Conservation (phyloP, 2,888 invertebrate species). For the Acanthoscelides obtectus region DNA sequence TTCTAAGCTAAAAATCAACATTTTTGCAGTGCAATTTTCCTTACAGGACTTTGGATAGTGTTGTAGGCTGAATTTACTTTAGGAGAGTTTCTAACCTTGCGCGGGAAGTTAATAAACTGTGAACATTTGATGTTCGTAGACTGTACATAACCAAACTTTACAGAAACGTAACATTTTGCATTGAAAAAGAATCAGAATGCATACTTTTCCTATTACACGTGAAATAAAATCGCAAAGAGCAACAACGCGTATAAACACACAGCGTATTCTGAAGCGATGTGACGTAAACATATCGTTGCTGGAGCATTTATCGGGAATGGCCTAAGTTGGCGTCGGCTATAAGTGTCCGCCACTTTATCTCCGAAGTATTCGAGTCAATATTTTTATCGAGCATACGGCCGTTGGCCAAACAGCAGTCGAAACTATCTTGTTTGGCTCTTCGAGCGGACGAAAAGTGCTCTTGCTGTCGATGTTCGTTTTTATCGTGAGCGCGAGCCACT, state of each 20-base stretch:
- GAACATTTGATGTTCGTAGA: too few relatives aligned
- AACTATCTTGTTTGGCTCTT: not conserved
- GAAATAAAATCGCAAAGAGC: not conserved
- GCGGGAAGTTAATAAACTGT: too few relatives aligned
- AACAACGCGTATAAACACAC: not conserved
- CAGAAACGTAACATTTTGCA: too few relatives aligned
- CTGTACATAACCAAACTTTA: too few relatives aligned
- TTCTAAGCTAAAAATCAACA: too few relatives aligned
- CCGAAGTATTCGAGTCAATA: not conserved
- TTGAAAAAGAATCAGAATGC: too few relatives aligned
- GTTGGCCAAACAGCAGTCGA: not conserved
- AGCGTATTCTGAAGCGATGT: not conserved
- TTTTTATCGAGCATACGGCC: not conserved
- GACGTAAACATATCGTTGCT: not conserved
- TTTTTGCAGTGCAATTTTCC: too few relatives aligned
- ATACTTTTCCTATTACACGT: too few relatives aligned
- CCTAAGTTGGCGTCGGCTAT: not conserved
- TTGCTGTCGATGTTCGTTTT: too few relatives aligned
- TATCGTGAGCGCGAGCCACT: not conserved
- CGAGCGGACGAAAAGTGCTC: not conserved
- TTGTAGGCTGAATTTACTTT: too few relatives aligned
- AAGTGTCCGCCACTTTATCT: not conserved
- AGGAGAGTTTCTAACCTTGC: too few relatives aligned
- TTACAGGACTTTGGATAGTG: too few relatives aligned
- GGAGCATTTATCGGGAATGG: not conserved